Conservation (phyloP, 2,113 vertebrate species). For the Osmerus mordax region DNA sequence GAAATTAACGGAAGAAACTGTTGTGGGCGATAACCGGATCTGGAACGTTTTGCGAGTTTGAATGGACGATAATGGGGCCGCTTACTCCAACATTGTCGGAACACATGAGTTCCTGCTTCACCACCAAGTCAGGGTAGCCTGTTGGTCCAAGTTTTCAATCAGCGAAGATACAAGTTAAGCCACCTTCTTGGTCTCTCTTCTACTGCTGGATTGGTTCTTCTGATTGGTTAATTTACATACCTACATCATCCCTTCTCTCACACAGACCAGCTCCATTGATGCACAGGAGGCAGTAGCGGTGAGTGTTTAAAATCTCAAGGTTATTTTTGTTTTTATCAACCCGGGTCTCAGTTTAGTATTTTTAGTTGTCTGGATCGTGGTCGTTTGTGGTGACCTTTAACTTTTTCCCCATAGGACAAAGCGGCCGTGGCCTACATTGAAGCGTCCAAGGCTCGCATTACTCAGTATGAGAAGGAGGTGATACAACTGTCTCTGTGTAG, state of each 20-base stretch:
- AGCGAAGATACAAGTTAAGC: not conserved
- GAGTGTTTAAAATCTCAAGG: constrained; percentile 59
- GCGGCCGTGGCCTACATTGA: constrained; percentile 69
- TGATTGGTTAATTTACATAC: not conserved
- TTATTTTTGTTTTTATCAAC: not conserved
- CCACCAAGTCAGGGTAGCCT: no score
- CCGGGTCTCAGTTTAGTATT: no score
- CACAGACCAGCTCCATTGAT: constrained; percentile 74
- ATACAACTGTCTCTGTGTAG: constrained; percentile 11
- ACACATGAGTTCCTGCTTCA: not conserved
- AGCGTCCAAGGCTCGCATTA: constrained; percentile 80
- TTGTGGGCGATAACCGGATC: no score
- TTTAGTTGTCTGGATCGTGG: not conserved
- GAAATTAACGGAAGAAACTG: no score
- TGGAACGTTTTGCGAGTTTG: no score
- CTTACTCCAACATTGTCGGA: not conserved
- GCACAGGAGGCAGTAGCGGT: constrained; percentile 85
- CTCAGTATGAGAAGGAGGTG: constrained; percentile 78
- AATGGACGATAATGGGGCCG: no score
- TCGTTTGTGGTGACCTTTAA: not conserved
- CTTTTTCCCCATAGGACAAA: constrained; percentile 69
- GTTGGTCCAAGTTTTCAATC: not conserved
- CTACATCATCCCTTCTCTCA: constrained; percentile 35
- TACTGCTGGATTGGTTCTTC: no score
- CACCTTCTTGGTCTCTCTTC: not conserved